Evolutionary conservation across 37 sponge, comb jelly and placozoan genomes (phyloP).

Genomic region (Oopsacas minuta): DNA sequence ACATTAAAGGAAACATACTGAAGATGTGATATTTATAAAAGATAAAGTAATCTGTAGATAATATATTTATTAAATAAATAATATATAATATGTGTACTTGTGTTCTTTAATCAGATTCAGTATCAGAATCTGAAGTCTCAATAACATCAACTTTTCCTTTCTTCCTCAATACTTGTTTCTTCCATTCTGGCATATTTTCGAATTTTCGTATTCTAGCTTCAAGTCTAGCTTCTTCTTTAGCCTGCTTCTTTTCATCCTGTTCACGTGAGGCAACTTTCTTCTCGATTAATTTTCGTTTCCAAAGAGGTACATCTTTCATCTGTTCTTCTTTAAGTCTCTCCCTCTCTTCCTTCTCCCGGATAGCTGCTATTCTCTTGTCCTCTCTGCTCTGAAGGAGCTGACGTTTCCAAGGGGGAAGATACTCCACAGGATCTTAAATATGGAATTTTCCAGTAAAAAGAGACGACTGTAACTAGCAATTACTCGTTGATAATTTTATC

Average conservation of each 20-base stretch:
- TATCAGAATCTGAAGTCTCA: background rate
- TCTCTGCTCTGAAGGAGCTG: constrained; percentile 16
- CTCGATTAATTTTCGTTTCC: constrained; percentile 3
- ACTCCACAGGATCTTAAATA: background rate
- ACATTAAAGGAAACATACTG: no score
- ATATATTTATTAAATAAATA: background rate
- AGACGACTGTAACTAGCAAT: no score
- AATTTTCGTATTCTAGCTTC: constrained; percentile 4
- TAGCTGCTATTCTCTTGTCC: background rate
- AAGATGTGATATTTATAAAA: background rate
- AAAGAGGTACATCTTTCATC: background rate
- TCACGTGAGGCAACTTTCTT: background rate
- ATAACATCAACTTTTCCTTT: constrained; percentile 10
- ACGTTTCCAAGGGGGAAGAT: background rate
- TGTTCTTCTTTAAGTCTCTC: background rate
- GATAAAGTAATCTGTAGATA: background rate
- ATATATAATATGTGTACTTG: background rate
- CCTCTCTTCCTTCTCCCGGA: background rate
- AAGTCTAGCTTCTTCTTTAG: background rate
- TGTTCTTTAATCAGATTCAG: background rate
- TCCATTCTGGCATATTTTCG: background rate
- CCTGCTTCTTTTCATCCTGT: background rate
- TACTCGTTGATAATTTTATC: no score
- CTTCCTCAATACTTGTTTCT: background rate
- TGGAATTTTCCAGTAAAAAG: no score